A percentile compares a stretch with the other conserved stretches of the same genome.
These are phyloP conservation scores for Rhadinocentrus ornatus DNA, from an alignment of 2,797 vertebrate species.

Conservation along the genomic window DNA sequence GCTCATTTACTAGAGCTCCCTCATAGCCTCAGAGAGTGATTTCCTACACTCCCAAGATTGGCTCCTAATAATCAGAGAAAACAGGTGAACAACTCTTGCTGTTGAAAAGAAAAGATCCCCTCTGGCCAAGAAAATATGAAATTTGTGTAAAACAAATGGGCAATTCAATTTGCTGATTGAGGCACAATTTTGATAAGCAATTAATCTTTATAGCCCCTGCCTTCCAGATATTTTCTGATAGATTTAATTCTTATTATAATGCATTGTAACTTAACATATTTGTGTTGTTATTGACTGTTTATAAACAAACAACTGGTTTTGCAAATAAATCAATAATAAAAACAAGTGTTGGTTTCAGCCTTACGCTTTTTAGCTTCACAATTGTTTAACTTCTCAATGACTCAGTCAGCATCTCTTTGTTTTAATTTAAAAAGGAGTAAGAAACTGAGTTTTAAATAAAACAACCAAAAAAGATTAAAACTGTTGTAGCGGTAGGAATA, in stretches of 20 bases:
- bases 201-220: no score
- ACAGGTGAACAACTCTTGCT: background rate
- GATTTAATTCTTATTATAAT: no score
- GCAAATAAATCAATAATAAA: background rate
- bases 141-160: no score
- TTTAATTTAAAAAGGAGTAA: no score
- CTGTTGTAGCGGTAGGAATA: constrained; percentile 18
- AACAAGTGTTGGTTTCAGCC: background rate
- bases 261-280: background rate
- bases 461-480: constrained; percentile 1
- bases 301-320: background rate
- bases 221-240: no score
- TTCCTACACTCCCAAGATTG: constrained; percentile 8
- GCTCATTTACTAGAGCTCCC: background rate
- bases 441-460: background rate
- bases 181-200: background rate
- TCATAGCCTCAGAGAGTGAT: background rate
- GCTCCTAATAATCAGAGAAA: background rate
- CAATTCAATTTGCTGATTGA: background rate
- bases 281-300: background rate
- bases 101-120: background rate
- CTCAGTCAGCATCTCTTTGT: background rate
- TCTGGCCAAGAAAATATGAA: background rate
- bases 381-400: background rate
- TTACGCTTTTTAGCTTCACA: no score